Evolutionary conservation across 2,797 vertebrate species (phyloP), one percentile per base, ranked within the genome.

Genomic region (Mormyrops boulengeri): DNA sequence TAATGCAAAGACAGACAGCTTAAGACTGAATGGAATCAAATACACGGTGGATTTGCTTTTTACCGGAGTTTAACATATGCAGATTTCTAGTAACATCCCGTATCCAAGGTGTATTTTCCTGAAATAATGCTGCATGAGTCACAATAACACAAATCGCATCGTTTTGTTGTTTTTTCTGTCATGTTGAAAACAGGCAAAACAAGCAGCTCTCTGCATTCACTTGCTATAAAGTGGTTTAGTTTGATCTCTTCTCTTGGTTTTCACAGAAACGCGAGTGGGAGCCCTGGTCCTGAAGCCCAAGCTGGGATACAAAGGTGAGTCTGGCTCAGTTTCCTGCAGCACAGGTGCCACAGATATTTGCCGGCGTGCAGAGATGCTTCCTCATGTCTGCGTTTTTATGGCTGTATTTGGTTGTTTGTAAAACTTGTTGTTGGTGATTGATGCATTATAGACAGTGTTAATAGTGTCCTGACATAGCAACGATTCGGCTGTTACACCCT

Each of bases 261-360:
- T 11, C 19, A 44, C 86, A 95, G 95, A 94, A 91, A 95, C 95
- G 92, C 95, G 12, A 34, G 94, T 94, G 92, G 95, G 96, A 94
- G 93, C 92, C 95, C 95, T 96, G 96, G 96, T 95, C 95, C 96
- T 95, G 89, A 91, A 92, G 89, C 95, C 94, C 92, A 95, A 94
- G 92, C 92, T 93, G 90, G 94, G 93, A 94, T 94, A 95, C 92
- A 66, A 94, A 96, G 96, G 96, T 96, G 94, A 88, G 89, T 53
- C 14, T 6, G 41, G 44, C 22, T 73, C 30, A 12, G 6, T 34
- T 26, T 2, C 14, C 52, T 34, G 26, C 8, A 30, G 69, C 9
- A 22, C 50, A 87, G 52, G 34, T 6, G 30, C 30, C 30, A 8
- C 66, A 2, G 8, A 9, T 30, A 0, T 8, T 3, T 26, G 53